Conservation (phyloP, 2,888 invertebrate species). For the Lasioglossum zephyrum region DNA sequence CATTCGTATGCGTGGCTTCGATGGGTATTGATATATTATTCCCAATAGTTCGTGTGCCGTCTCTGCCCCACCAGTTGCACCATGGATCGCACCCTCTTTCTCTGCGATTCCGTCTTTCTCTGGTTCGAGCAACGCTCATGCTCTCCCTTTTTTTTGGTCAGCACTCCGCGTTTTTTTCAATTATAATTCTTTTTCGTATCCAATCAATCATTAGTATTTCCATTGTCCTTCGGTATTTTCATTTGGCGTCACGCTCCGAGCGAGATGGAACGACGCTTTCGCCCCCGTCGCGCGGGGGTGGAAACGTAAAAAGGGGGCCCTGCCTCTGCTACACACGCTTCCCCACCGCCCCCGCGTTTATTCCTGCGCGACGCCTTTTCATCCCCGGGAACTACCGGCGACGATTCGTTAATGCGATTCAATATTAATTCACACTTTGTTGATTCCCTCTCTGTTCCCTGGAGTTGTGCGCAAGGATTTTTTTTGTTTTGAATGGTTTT, state of each 20-base stretch:
- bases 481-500: background rate
- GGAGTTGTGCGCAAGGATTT: background rate
- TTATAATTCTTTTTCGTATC: slow-evolving; percentile 85
- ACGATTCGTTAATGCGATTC: slow-evolving; percentile 83
- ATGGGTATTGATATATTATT: slow-evolving; percentile 85
- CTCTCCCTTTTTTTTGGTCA: slow-evolving; percentile 69
- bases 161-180: slow-evolving; percentile 83
- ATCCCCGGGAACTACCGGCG: slow-evolving; percentile 65
- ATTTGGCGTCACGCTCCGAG: slow-evolving; percentile 82
- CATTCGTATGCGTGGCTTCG: slow-evolving; percentile 84
- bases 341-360: slow-evolving; percentile 11
- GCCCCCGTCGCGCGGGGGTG: slow-evolving; percentile 29
- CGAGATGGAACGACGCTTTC: slow-evolving; percentile 66
- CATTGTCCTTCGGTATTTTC: slow-evolving; percentile 85
- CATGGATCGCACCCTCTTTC: slow-evolving; percentile 35
- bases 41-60: slow-evolving; percentile 83
- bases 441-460: slow-evolving; percentile 70
- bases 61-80: slow-evolving; percentile 61
- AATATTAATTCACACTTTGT: slow-evolving; percentile 83
- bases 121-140: slow-evolving; percentile 14
- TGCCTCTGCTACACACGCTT: slow-evolving; percentile 31
- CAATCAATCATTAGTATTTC: slow-evolving; percentile 85
- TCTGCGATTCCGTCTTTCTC: slow-evolving; percentile 53
- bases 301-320: slow-evolving; percentile 8
- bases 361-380: slow-evolving; percentile 6